Percentiles rank a stretch among this genome's conserved stretches.
phyloP scores from a whole-genome alignment of 2,888 invertebrate species.

The Ophioninae sp. region DNA sequence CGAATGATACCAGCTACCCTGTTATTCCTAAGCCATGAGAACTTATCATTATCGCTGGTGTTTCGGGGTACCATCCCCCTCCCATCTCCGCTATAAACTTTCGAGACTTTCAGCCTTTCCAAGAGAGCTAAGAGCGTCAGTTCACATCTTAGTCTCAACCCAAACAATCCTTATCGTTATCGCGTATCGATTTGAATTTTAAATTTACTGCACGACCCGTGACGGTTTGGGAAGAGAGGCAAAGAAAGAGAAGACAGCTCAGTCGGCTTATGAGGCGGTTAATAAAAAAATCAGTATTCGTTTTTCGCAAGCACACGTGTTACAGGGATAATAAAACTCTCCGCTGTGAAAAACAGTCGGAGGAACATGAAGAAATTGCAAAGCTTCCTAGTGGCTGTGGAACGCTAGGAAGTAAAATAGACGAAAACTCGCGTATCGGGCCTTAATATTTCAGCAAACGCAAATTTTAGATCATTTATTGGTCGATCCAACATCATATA shows the following conservation, averaged over 20 bases:
- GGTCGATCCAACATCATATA: no score
- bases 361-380: not conserved
- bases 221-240: not conserved
- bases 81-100: not conserved
- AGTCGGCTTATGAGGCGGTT: no score
- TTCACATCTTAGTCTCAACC: slow-evolving; percentile 31
- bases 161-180: slow-evolving; percentile 47
- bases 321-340: not conserved
- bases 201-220: slow-evolving; percentile 26
- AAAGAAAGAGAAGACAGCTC: no score
- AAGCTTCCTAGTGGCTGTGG: no score
- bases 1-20: slow-evolving; percentile 30
- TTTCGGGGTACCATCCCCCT: not conserved
- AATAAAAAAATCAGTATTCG: no score
- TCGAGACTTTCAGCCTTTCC: not conserved
- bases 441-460: slow-evolving; percentile 25
- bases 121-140: slow-evolving; percentile 25
- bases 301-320: no score
- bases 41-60: slow-evolving; percentile 24
- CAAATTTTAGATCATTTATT: no score
- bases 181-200: slow-evolving; percentile 46
- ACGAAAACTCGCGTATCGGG: not conserved
- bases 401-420: no score
- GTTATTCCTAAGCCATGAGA: slow-evolving; percentile 38
- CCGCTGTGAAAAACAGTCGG: not conserved